Evolutionary conservation across 30 jellyfish, hydroid and myxozoan genomes (phyloP), one percentile per base, ranked within the genome.

Genomic region (Morbakka virulenta): DNA sequence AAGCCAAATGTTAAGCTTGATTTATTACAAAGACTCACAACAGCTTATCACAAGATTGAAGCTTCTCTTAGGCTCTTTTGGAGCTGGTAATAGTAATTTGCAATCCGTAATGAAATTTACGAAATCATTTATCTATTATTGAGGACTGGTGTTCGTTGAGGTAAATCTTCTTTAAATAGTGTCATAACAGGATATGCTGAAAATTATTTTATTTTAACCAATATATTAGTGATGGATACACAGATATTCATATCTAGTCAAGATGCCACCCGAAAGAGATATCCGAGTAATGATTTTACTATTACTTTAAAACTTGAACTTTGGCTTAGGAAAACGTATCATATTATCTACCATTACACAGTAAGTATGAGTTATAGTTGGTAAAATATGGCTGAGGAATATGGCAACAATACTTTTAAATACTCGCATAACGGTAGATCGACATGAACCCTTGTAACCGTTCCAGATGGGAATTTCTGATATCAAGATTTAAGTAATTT

Each of bases 341-440:
- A n/a, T n/a, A n/a, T n/a, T n/a, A n/a, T n/a, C n/a, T n/a, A n/a
- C n/a, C n/a, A n/a, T n/a, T n/a, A n/a, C n/a, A n/a, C n/a, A n/a
- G n/a, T n/a, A n/a, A n/a, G n/a, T n/a, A 67, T 67, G 79, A 26
- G 69, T 26, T 67, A 67, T 64, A 9, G 64, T n/a, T 67, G 79
- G 79, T 21, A 67, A 4, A 67, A 67, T 32, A 32, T 67, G 32
- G 69, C 69, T 67, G 3, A 28, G 64, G 24, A 17, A 31, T 67
- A 67, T 67, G 68, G 79, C 12, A 67, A 67, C 35, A 67, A 28
- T 32, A 67, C 68, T 13, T n/a, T 67, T 24, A 28, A 33, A 33
- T 67, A n/a, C 35, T 31, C 32, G n/a, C n/a, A n/a, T n/a, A n/a
- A n/a, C n/a, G n/a, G n/a, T n/a, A n/a, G n/a, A n/a, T n/a, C n/a